These are phyloP conservation scores for Abramis brama DNA, from an alignment of 2,113 vertebrate genomes.

Conservation along the genomic window DNA sequence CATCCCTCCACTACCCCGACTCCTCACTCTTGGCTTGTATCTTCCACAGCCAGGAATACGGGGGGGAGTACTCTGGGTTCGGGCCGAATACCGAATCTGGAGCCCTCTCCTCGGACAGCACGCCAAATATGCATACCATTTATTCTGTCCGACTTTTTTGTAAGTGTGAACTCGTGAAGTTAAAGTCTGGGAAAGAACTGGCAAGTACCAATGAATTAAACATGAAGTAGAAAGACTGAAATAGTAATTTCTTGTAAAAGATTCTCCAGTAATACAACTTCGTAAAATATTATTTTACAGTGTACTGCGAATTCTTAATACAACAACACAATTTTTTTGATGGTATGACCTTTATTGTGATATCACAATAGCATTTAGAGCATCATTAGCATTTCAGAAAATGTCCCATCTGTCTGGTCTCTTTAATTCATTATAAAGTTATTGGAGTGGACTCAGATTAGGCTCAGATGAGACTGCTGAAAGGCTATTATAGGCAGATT, in stretches of 20 bases:
- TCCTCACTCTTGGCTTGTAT: too few species aligned
- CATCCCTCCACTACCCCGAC: too few species aligned
- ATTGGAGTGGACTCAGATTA: slow-evolving; percentile 17
- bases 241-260: too few species aligned
- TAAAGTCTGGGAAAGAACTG: not conserved
- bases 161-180: too few species aligned
- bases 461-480: slow-evolving; percentile 35
- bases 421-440: slow-evolving; percentile 15
- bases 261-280: too few species aligned
- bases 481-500: slow-evolving; percentile 54
- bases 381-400: slow-evolving; percentile 7
- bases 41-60: too few species aligned
- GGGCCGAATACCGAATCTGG: too few species aligned
- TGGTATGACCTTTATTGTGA: not conserved
- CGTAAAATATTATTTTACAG: not conserved
- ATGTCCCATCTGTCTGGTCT: not conserved
- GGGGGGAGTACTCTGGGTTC: too few species aligned
- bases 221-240: not conserved
- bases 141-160: too few species aligned
- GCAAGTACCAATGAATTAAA: not conserved
- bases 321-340: not conserved
- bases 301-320: not conserved
- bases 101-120: too few species aligned
- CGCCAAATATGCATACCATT: too few species aligned
- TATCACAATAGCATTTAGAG: slow-evolving; percentile 39